Base-by-base conservation (phyloP, 2,888 invertebrate genomes). In the Automeris io region DNA sequence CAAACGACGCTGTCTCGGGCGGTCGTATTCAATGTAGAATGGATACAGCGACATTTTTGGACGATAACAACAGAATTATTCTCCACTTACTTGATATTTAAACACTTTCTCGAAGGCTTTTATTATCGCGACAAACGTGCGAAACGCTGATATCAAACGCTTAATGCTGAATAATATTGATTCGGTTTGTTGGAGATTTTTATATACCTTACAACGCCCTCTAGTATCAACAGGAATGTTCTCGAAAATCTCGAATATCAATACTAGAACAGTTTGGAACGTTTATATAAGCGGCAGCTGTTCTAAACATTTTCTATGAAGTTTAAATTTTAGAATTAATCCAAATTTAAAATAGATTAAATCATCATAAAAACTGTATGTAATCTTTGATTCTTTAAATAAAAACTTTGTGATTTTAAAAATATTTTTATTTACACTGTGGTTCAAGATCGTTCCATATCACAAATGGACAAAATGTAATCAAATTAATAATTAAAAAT, bases 41-140 rank as follows among this genome's bases (percentile, higher is more conserved):
- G 87, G 87, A 37, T 74, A 69, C 42, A 78, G 42, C 12, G 86
- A 74, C 88, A 88, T 88, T 57, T 66, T 63, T n/a, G 36, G 35
- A 37, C 1, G 9, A 12, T 1, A 31, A 8, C 18, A 4, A n/a
- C n/a, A n/a, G n/a, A n/a, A n/a, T n/a, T 18, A 21, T 18, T 39
- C 24, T 38, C 13, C 2, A 37, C 9, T 39, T 31, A 33, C 35
- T 39, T 41, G 13, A 16, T 18, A 16, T 11, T 11, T 19, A 8
- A 34, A 12, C 23, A 5, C 11, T 11, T 7, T 31, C 21, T 33
- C n/a, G 5, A 34, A 23, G 24, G 4, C 29, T 9, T 2, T 2
- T 5, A 11, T 8, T 4, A 7, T n/a, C 12, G 16, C 25, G 12
- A 16, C 2, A 5, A 6, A 24, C 11, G n/a, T n/a, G n/a, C n/a